Base-by-base conservation (phyloP, 2,797 vertebrate species). In the Jordanella pulchra region DNA sequence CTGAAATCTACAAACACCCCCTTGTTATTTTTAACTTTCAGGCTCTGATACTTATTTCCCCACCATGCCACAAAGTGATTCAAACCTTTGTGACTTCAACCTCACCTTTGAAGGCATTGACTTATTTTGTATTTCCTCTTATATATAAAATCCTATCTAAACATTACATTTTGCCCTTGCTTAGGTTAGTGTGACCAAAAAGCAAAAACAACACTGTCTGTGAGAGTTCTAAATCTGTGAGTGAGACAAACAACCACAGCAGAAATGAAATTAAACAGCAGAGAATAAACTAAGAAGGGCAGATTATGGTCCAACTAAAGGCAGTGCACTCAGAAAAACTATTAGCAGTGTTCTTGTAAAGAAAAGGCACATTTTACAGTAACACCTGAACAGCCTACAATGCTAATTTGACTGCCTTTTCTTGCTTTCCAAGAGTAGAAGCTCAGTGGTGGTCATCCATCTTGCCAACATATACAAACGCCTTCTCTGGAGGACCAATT, bases 211-310 rank as follows among this genome's bases (percentile, higher is more conserved):
- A 14, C 11, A 13, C 53, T 27, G 3, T 54, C 13, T 27, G 11
- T 27, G 25, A 25, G 32, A 87, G 89, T 78, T 88, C 91, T 88
- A 86, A 93, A 92, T 93, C 91, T 93, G 91, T 93, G 92, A 92
- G 86, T 80, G 76, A 81, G 80, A 75, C 84, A 78, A 82, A 85
- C 75, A 28, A 51, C 78, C 87, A 82, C 82, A 87, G 87, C 73
- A 80, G 83, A 86, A 87, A 84, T 71, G 76, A 84, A 88, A 77
- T 51, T 60, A 75, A 72, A 76, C 56, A 47, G 81, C 44, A 27
- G 42, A 56, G 56, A 53, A 50, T 7, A 73, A n/a, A 44, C 60
- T n/a, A 39, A 9, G 68, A 32, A 60, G 28, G 55, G 66, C 10
- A 54, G 10, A 35, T 51, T 2, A 72, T 81, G 45, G 58, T 35